Base-by-base conservation (phyloP, 2,888 invertebrate species). In the Lycaena phlaeas region DNA sequence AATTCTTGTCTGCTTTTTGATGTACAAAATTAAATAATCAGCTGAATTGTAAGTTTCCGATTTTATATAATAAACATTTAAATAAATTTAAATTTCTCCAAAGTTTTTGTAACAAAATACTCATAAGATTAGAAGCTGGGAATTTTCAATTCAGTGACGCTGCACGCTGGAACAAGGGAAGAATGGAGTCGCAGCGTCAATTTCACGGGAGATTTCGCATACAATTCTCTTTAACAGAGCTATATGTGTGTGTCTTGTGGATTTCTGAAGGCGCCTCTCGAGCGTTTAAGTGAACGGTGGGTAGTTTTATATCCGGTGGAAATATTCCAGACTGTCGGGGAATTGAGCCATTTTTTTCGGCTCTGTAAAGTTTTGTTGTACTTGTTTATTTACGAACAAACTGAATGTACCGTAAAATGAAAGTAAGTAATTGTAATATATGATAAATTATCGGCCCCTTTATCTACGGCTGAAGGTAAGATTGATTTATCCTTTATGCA, bases 181-280 rank as follows among this genome's bases (percentile, higher is more conserved):
- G 64, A 65, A 68, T 62, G 64, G 63, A 61, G 61, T 59, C 63
- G 60, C 57, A 54, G 64, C 74, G 68, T 77, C 78, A 78, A 79
- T 78, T 79, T 77, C 71, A 78, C 75, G 73, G 68, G 61, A 74
- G 75, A 77, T 77, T 77, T 77, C 67, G 65, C 65, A 68, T 58
- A 59, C 64, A 61, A 61, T 61, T 57, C 59, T 51, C 50, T 45
- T 52, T 57, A 56, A 57, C 59, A 57, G 53, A 61, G 54, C 54
- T 53, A 57, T 53, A 46, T 36, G 25, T 45, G 42, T 45, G 39
- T 41, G 47, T 49, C 44, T 36, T 50, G 44, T 45, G 48, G 50
- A 51, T 54, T 50, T 53, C 41, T 52, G 51, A 53, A 52, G 51
- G 54, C 50, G 44, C 46, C 48, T 54, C 54, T 56, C 48, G 48